Base-by-base conservation (phyloP, 2,113 vertebrate species). In the Ivindomyrus marchei region DNA sequence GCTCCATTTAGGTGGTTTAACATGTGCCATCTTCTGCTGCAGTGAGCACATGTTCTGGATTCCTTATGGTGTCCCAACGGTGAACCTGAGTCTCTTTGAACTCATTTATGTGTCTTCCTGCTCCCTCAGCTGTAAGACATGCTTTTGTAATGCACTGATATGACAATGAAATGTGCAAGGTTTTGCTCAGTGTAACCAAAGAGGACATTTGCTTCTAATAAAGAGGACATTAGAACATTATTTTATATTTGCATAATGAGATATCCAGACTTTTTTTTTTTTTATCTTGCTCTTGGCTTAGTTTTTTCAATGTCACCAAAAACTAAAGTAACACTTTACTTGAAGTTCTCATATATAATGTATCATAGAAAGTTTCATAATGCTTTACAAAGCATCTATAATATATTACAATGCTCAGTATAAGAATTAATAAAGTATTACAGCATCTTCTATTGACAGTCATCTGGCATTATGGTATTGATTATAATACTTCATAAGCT, bases 141-240 rank as follows among this genome's bases (percentile, higher is more conserved):
- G 77, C 77, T 17, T 53, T 62, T 50, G 85, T 91, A 77, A 86
- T 58, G 45, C 85, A 88, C 36, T 89, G 42, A 87, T 91, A 47
- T 90, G 83, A 91, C 36, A 90, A 89, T 91, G 70, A 90, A 90
- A 88, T 90, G 74, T 31, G 49, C 62, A 36, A 56, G 24, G 89
- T 89, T 92, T 85, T 66, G 88, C 90, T 70, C 88, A 36, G 80
- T 42, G 47, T 88, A 91, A 89, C 91, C 90, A 92, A 91, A 92
- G 52, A 91, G 90, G 90, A 92, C 88, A 90, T 70, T 10, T 17
- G n/a, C 46, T 92, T 88, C n/a, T 77, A 42, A 88, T 88, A 74
- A 74, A n/a, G 5, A n/a, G 56, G 11, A 74, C 66, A 70, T 36
- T 74, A 15, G 70, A 74, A 11, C 70, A 77, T 77, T 77, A 17